Evolutionary conservation across 2,888 invertebrate species (phyloP).

Genomic region (Pimpla rufipes): DNA sequence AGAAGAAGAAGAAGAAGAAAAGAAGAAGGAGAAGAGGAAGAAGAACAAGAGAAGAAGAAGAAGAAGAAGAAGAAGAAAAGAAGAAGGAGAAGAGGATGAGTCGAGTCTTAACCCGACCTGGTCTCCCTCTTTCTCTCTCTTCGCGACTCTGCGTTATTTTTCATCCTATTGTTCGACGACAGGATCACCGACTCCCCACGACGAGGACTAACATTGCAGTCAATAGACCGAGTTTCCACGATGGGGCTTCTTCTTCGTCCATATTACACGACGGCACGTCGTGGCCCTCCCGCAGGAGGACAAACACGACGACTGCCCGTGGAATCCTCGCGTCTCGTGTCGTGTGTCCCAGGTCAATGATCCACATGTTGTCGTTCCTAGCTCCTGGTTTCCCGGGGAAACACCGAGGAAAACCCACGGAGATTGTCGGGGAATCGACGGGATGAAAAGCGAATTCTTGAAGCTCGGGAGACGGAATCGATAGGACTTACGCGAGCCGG

Average conservation of each 20-base stretch:
- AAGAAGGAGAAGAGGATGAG: constrained; percentile 26
- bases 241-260: constrained; percentile 45
- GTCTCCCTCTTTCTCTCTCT: constrained; percentile 19
- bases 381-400: constrained; percentile 41
- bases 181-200: constrained; percentile 75
- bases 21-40: constrained; percentile 25
- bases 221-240: constrained; percentile 67
- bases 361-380: constrained; percentile 44
- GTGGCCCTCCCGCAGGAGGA: constrained; percentile 31
- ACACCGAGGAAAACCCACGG: constrained; percentile 26
- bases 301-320: constrained; percentile 27
- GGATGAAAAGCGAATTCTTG: constrained; percentile 15
- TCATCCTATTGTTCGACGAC: constrained; percentile 78
- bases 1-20: not conserved
- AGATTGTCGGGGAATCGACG: not conserved
- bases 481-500: not conserved
- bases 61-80: not conserved
- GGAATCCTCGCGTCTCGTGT: not conserved
- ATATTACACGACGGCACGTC: constrained; percentile 63
- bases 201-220: constrained; percentile 64
- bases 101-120: constrained; percentile 74
- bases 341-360: constrained; percentile 49
- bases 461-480: not conserved
- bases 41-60: constrained; percentile 44
- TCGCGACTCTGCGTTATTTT: constrained; percentile 75